A percentile compares a stretch with the other conserved stretches of the same genome.
phyloP scores from a whole-genome alignment of 2,113 vertebrate genomes.

The Cnemophilus loriae region DNA sequence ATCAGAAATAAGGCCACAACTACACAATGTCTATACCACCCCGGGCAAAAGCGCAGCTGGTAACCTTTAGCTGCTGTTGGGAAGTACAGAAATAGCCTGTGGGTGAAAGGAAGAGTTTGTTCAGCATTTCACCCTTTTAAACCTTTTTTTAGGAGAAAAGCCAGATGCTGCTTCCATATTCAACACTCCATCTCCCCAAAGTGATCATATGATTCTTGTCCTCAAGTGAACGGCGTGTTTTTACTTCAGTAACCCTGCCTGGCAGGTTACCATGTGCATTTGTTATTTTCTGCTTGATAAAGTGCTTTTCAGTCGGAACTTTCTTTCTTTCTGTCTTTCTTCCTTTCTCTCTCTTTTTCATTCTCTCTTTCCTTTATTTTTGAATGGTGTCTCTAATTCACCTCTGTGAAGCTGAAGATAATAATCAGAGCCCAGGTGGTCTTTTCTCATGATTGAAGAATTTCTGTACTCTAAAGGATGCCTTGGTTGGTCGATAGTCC shows the following conservation, averaged over 20 bases:
- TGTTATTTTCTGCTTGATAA: neutral
- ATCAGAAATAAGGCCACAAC: neutral
- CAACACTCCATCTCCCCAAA: neutral
- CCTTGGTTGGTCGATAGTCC: neutral
- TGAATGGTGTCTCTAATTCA: neutral
- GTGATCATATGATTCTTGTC: neutral
- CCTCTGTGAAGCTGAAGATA: neutral
- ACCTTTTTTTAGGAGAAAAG: slow-evolving; percentile 27
- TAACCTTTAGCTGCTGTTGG: neutral
- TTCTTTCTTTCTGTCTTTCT: no score
- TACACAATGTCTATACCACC: fast-evolving
- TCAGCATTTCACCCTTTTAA: slow-evolving; percentile 42
- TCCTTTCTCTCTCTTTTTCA: no score
- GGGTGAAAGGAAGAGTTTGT: slow-evolving; percentile 4
- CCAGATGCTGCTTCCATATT: slow-evolving; percentile 2
- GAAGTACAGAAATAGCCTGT: slow-evolving; percentile 6
- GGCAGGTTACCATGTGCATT: neutral
- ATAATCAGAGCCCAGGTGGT: neutral
- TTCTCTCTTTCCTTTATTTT: neutral
- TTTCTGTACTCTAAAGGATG: neutral
- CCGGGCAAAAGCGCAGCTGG: neutral
- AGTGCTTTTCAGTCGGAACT: neutral
- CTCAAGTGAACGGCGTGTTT: neutral
- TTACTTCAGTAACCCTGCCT: neutral
- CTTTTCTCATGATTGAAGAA: neutral